Evolutionary conservation across 2,113 vertebrate genomes (phyloP).

Genomic region (Raja brachyura): DNA sequence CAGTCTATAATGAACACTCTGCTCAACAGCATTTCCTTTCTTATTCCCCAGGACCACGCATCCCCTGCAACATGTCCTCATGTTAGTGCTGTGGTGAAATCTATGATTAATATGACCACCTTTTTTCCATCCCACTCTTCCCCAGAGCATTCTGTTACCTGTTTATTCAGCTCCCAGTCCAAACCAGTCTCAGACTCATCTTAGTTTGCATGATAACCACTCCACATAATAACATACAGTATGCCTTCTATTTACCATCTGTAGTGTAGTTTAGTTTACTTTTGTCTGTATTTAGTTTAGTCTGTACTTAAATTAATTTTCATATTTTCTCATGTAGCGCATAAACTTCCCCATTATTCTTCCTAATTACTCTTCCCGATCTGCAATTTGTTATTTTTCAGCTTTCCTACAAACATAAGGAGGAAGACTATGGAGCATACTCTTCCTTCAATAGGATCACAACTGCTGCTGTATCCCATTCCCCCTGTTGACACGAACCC

Average conservation of each 20-base stretch:
- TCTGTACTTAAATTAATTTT: background rate
- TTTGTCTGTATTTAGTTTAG: no score
- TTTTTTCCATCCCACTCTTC: background rate
- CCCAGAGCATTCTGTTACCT: background rate
- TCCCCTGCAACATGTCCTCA: background rate
- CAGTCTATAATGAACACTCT: background rate
- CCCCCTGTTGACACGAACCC: no score
- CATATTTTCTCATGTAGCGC: background rate
- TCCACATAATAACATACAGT: background rate
- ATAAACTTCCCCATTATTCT: background rate
- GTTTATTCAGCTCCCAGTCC: background rate
- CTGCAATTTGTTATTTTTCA: background rate
- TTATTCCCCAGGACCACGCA: background rate
- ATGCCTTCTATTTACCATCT: background rate
- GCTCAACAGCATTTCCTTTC: background rate
- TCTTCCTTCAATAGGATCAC: no score
- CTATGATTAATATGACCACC: background rate
- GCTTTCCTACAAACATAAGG: background rate
- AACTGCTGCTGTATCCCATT: no score
- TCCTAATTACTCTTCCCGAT: no score
- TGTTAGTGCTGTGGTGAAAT: background rate
- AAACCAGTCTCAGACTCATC: background rate
- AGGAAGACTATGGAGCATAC: no score
- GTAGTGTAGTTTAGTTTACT: background rate
- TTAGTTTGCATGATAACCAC: background rate